Conservation (phyloP, 2,888 invertebrate genomes). For the Agriotes lineatus region DNA sequence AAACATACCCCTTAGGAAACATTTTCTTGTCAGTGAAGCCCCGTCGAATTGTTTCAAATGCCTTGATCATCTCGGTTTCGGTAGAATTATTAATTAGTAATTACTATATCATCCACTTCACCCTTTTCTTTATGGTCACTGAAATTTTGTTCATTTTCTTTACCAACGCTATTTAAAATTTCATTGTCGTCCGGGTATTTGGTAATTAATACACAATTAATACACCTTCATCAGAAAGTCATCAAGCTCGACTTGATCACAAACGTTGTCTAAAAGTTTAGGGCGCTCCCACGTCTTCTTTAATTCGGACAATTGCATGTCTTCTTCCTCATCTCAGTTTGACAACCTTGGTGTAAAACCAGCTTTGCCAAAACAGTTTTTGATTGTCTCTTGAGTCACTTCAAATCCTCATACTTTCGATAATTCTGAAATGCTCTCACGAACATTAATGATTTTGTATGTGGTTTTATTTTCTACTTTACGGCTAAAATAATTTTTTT, state of each 20-base stretch:
- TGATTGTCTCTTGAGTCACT: conserved; percentile 35
- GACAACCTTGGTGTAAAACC: conserved; percentile 25
- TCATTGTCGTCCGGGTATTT: too few species aligned
- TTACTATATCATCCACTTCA: too few species aligned
- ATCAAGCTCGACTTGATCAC: not conserved
- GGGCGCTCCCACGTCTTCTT: conserved; percentile 6
- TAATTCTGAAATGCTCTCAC: conserved; percentile 1
- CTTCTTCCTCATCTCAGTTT: conserved; percentile 30
- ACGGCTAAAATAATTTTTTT: conserved; percentile 15
- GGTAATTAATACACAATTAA: too few species aligned
- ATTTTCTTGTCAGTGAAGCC: too few species aligned
- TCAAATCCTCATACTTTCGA: conserved; percentile 29
- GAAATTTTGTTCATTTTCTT: too few species aligned
- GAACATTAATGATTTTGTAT: not conserved
- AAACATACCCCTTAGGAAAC: too few species aligned
- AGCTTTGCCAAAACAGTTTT: conserved; percentile 39
- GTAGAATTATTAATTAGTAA: too few species aligned
- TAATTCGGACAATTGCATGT: conserved; percentile 26
- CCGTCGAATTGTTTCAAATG: too few species aligned
- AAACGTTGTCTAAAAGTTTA: not conserved
- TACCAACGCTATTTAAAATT: too few species aligned
- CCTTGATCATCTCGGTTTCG: too few species aligned
- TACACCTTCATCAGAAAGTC: too few species aligned
- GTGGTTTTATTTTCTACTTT: conserved; percentile 9
- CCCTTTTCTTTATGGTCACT: too few species aligned